Percentiles rank a stretch among this genome's conserved stretches.
These are phyloP conservation scores for Cryptotermes secundus DNA, from an alignment of 1,140 invertebrate species.

Conservation along the genomic window DNA sequence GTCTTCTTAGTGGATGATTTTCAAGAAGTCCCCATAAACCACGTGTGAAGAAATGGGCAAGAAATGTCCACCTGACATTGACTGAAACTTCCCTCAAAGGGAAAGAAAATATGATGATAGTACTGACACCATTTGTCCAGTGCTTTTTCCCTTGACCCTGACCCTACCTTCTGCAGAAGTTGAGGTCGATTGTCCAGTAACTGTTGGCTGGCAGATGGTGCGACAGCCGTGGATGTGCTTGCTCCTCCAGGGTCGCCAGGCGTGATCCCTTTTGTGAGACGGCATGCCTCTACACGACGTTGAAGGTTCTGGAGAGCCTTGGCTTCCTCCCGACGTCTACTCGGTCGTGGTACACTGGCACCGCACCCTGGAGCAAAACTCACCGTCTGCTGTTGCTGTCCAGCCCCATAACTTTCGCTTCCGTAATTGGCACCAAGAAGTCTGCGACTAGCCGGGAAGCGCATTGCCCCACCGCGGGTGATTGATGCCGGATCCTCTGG, in stretches of 20 bases:
- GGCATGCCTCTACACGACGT: conserved; percentile 45
- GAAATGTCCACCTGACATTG: too few species aligned
- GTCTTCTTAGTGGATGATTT: too few species aligned
- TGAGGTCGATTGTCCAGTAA: conserved; percentile 50
- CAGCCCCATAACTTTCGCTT: background rate
- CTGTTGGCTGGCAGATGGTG: conserved; percentile 38
- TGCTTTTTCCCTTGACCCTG: background rate
- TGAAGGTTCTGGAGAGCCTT: conserved; percentile 49
- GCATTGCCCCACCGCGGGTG: background rate
- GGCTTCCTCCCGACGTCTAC: conserved; percentile 51
- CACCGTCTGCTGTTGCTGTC: conserved; percentile 9
- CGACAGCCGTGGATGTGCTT: conserved; percentile 38
- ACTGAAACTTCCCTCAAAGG: too few species aligned
- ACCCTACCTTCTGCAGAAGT: conserved; percentile 49
- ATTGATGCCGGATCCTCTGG: background rate
- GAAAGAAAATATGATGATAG: too few species aligned
- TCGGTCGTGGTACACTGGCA: conserved; percentile 48
- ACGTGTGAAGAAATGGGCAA: too few species aligned
- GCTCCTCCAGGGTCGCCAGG: conserved; percentile 37
- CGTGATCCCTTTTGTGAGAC: conserved; percentile 43
- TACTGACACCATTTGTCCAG: background rate
- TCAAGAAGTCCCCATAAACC: too few species aligned
- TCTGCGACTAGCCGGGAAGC: background rate
- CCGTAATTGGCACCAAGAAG: background rate
- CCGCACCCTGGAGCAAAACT: conserved; percentile 39